Base-by-base conservation (phyloP, 2,888 invertebrate species). In the Tholera decimalis region DNA sequence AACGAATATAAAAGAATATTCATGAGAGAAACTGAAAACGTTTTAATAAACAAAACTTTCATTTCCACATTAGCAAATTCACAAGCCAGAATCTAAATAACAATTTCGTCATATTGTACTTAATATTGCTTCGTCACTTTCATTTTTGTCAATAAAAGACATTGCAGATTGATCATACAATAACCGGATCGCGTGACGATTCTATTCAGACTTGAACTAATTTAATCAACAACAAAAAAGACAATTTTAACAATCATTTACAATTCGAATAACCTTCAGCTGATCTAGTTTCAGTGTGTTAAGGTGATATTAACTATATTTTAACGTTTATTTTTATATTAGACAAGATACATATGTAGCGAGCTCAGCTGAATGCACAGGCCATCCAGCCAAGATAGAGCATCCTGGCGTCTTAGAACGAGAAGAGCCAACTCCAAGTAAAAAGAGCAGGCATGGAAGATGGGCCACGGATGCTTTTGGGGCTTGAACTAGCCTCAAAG, bases 171-270 rank as follows among this genome's bases (percentile, higher is more conserved):
- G 1, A 20, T 30, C 26, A 28, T 1, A 24, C 41, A 66, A 57
- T 46, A 62, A 62, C 5, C 50, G 15, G 15, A 54, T 69, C 44
- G 33, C 69, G 39, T 73, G 55, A 41, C 50, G n/a, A 46, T 30
- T 57, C 22, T 68, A 33, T 39, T 73, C n/a, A 67, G 18, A 44
- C 35, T 20, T 33, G 28, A 35, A 55, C 26, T 37, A 68, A 61
- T 22, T 51, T 61, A 51, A 53, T 35, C 28, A 62, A 50, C 43
- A 49, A 47, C 13, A 35, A 46, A 24, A 55, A 22, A 15, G 0
- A 26, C 39, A 24, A 8, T 33, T 43, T 53, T 53, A 39, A 43
- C 8, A 24, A 22, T 50, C 1, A 22, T 7, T 35, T 35, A 33
- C 7, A 53, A 35, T 8, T 7, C 20, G n/a, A 8, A 9, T 37